phyloP scores from a whole-genome alignment of 92 coral and sea anemone species.

The Heteractis magnifica region DNA sequence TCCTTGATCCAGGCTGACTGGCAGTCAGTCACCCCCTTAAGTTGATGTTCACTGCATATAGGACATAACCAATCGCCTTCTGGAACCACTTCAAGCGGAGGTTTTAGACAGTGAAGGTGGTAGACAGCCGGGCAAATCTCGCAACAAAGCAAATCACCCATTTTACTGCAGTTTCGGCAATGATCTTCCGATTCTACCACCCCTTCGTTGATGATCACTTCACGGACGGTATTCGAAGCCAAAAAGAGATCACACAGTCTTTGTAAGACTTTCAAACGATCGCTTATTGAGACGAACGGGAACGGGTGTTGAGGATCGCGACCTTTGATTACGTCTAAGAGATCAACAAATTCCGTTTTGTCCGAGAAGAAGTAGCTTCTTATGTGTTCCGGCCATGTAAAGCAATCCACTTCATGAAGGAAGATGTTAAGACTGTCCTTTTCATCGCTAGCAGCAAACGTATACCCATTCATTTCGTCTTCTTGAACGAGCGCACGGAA shows the following conservation, averaged over 20 bases:
- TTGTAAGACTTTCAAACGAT: constrained; percentile 75
- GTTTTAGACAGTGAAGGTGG: constrained; percentile 97
- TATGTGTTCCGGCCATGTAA: constrained; percentile 96
- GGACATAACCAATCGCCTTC: constrained; percentile 99
- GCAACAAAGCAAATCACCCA: constrained; percentile 99
- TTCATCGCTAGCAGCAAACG: constrained; percentile 94
- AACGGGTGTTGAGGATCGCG: constrained; percentile 55
- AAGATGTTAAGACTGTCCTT: constrained; percentile 93
- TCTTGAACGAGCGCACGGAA: constrained; percentile 84
- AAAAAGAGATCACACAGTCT: constrained; percentile 92
- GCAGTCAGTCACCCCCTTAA: constrained; percentile 96
- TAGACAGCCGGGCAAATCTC: constrained; percentile 95
- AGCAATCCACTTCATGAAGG: constrained; percentile 76
- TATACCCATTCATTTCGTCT: constrained; percentile 92
- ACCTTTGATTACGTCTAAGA: constrained; percentile 58
- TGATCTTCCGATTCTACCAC: constrained; percentile 95
- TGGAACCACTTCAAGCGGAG: constrained; percentile 96
- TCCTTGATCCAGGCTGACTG: constrained; percentile 74
- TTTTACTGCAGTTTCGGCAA: constrained; percentile 91
- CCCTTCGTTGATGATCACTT: constrained; percentile 94
- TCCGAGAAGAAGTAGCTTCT: constrained; percentile 84
- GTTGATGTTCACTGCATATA: constrained; percentile 85
- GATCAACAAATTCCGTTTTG: constrained; percentile 76
- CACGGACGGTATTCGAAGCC: constrained; percentile 89
- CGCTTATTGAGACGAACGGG: constrained; percentile 76